phyloP scores from a whole-genome alignment of 1,140 invertebrate genomes.

The Lordiphosa clarofinis region DNA sequence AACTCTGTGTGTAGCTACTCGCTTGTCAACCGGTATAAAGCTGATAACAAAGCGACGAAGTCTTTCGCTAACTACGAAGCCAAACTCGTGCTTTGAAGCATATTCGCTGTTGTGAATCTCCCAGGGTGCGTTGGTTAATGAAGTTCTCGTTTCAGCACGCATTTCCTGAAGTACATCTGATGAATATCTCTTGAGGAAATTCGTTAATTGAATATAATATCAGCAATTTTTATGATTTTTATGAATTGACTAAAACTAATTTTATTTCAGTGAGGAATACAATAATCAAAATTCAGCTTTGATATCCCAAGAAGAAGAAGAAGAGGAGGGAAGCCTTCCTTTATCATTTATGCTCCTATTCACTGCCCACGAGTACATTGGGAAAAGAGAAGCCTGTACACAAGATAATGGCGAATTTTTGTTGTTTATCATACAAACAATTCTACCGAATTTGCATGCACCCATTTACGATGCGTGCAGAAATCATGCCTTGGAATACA shows the following conservation, averaged over 20 bases:
- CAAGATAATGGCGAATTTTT: slow-evolving; percentile 5
- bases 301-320: neutral
- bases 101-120: no score
- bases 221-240: no score
- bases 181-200: no score
- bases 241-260: neutral
- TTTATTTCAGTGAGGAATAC: slow-evolving; percentile 5
- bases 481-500: slow-evolving; percentile 1
- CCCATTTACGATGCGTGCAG: neutral
- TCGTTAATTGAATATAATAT: no score
- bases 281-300: neutral
- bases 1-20: no score
- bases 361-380: slow-evolving; percentile 5
- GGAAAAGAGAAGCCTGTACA: slow-evolving; percentile 2
- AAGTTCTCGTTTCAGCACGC: no score
- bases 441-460: slow-evolving; percentile 6
- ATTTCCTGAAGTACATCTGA: no score
- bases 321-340: neutral
- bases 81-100: no score
- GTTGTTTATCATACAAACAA: neutral
- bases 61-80: no score
- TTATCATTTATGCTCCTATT: slow-evolving; percentile 4
- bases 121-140: no score
- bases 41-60: no score
- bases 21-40: no score